phyloP scores from a whole-genome alignment of 2,797 vertebrate genomes.

The Chloroceryle amazona region DNA sequence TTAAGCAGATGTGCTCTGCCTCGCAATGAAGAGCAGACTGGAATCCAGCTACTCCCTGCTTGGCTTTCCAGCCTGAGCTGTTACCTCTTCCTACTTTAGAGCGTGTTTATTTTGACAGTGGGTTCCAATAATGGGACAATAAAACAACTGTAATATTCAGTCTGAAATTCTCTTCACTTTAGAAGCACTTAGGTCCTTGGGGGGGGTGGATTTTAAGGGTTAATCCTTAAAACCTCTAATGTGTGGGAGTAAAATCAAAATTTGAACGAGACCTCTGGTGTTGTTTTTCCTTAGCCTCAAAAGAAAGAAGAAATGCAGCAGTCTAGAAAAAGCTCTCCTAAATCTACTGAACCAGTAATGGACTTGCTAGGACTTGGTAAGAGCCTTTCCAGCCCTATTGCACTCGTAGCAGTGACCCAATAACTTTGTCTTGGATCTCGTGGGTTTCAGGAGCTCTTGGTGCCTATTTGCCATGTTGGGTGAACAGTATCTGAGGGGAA shows the following conservation, averaged over 20 bases:
- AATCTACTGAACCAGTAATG: constrained; percentile 87
- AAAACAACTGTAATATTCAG: rapidly evolving
- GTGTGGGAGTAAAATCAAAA: background rate
- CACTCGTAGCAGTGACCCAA: rapidly evolving
- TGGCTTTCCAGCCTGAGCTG: background rate
- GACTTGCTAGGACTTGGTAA: constrained; percentile 96
- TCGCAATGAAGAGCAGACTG: background rate
- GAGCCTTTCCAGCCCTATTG: background rate
- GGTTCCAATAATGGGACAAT: background rate
- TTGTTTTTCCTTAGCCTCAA: constrained; percentile 80
- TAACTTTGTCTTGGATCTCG: background rate
- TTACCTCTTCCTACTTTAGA: background rate
- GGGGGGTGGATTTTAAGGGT: background rate
- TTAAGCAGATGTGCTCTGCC: constrained; percentile 41
- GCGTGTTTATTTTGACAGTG: background rate
- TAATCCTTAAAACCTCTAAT: background rate
- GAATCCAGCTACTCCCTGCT: constrained; percentile 12
- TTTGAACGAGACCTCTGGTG: background rate
- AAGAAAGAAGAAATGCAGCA: constrained; percentile 90
- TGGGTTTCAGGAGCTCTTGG: background rate
- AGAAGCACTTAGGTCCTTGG: background rate
- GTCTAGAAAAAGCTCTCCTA: constrained; percentile 86
- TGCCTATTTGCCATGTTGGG: rapidly evolving
- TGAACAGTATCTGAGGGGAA: background rate
- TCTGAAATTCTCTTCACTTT: background rate